A percentile compares a stretch with the other conserved stretches of the same genome.
Conservation (phyloP, 2,888 invertebrate genomes). For the Leptinotarsa juncta region DNA sequence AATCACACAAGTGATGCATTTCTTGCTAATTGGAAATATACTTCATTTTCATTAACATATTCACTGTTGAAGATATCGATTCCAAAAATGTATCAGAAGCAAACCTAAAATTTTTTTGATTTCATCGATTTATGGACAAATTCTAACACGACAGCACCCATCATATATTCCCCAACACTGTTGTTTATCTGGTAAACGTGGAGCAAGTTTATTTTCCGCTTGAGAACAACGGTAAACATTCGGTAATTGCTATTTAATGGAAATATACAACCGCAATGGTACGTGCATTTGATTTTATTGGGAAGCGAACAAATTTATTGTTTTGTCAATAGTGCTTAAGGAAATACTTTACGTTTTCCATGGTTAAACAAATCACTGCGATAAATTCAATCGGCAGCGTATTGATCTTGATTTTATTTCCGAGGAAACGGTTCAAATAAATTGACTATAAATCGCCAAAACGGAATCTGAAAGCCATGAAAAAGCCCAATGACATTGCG, state of each 20-base stretch:
- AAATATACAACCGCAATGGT: conserved; percentile 26
- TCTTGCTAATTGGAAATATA: no score
- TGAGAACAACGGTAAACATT: conserved; percentile 27
- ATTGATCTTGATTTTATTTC: conserved; percentile 20
- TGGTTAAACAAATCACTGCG: conserved; percentile 31
- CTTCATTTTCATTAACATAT: no score
- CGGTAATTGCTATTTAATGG: conserved; percentile 28
- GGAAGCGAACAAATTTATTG: conserved; percentile 22
- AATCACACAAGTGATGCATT: no score
- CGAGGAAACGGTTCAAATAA: conserved; percentile 22
- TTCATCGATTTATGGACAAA: neutral
- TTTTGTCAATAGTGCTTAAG: conserved; percentile 28
- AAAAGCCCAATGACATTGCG: conserved; percentile 1
- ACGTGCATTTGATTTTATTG: conserved; percentile 30
- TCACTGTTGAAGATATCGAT: no score
- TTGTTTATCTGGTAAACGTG: conserved; percentile 7
- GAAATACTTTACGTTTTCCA: conserved; percentile 21
- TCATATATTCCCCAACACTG: neutral
- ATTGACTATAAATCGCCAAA: conserved; percentile 19
- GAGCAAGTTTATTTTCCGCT: conserved; percentile 16
- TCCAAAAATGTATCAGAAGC: no score
- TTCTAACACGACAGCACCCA: neutral
- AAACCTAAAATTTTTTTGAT: neutral
- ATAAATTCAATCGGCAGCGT: conserved; percentile 30
- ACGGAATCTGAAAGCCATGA: conserved; percentile 9